These are phyloP conservation scores for Drosophila dunni DNA, from an alignment of 1,140 invertebrate genomes.

Conservation along the genomic window DNA sequence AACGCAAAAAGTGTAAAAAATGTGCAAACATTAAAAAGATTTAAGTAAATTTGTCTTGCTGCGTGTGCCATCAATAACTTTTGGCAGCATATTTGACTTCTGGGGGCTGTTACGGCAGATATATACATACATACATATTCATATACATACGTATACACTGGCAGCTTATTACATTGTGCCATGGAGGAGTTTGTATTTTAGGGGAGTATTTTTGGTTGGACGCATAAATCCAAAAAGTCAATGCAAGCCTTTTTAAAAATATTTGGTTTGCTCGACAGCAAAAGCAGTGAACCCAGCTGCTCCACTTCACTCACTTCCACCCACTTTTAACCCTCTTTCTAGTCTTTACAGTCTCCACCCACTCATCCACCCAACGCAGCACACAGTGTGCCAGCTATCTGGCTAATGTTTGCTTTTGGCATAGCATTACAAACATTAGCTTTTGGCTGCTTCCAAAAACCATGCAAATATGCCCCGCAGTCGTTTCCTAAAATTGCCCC, in stretches of 20 bases:
- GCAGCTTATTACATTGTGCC: slow-evolving; percentile 36
- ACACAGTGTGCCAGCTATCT: slow-evolving; percentile 51
- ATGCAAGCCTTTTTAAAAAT: slow-evolving; percentile 54
- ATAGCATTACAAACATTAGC: slow-evolving; percentile 62
- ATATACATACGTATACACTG: not conserved
- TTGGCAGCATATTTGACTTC: slow-evolving; percentile 77
- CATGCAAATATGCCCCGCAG: slow-evolving; percentile 65
- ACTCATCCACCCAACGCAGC: not conserved
- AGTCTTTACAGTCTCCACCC: not conserved
- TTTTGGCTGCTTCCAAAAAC: slow-evolving; percentile 34
- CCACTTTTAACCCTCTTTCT: not conserved
- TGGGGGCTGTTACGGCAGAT: slow-evolving; percentile 8
- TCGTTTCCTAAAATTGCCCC: slow-evolving; percentile 51
- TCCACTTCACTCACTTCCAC: not conserved
- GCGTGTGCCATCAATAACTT: slow-evolving; percentile 78
- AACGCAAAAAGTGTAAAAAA: slow-evolving; percentile 58
- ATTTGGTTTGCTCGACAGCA: slow-evolving; percentile 21
- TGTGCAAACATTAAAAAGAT: slow-evolving; percentile 81
- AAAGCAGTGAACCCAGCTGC: slow-evolving; percentile 16
- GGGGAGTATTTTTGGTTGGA: slow-evolving; percentile 25
- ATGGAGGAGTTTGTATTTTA: slow-evolving; percentile 12
- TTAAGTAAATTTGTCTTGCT: slow-evolving; percentile 82
- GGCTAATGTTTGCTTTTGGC: slow-evolving; percentile 56
- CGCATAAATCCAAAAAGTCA: slow-evolving; percentile 55
- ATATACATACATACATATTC: slow-evolving; percentile 3